These are phyloP conservation scores for Phenganax marumi DNA, from an alignment of 92 coral and sea anemone genomes.

Conservation along the genomic window DNA sequence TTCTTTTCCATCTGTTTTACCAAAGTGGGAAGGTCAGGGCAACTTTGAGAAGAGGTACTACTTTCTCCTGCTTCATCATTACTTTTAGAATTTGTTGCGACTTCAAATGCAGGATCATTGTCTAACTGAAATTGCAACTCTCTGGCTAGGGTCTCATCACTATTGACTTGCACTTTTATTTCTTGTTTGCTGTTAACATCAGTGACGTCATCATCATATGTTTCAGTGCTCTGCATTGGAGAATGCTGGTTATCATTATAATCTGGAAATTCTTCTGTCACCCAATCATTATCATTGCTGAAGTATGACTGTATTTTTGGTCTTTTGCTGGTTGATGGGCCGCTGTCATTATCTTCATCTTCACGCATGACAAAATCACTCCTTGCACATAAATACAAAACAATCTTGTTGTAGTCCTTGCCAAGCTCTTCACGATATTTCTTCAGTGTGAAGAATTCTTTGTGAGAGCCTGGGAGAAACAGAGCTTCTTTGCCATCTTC, in stretches of 20 bases:
- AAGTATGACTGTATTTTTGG: slow-evolving; percentile 2
- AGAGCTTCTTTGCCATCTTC: slow-evolving; percentile 55
- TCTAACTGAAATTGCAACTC: slow-evolving; percentile 54
- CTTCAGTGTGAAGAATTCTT: slow-evolving; percentile 42
- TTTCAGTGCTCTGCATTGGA: slow-evolving; percentile 1
- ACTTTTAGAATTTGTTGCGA: too few species aligned
- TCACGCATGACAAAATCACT: slow-evolving; percentile 45
- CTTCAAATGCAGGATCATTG: neutral
- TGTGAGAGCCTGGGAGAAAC: slow-evolving; percentile 55
- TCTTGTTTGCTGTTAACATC: neutral
- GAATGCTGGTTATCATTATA: neutral
- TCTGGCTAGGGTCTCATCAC: slow-evolving; percentile 58
- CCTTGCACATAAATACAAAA: slow-evolving; percentile 54
- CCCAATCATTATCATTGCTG: neutral
- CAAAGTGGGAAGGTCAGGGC: slow-evolving; percentile 46
- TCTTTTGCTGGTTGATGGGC: neutral
- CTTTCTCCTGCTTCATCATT: neutral
- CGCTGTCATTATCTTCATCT: slow-evolving; percentile 33
- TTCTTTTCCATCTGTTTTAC: slow-evolving; percentile 43
- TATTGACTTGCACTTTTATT: neutral
- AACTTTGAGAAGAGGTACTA: neutral
- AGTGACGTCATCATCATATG: neutral
- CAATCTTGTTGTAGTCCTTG: slow-evolving; percentile 52
- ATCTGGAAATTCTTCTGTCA: neutral
- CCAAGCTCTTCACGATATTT: slow-evolving; percentile 58